These are phyloP conservation scores for pig (Sus scrofa) DNA, from an alignment of 2,113 vertebrate genomes.

Conservation along the genomic window DNA sequence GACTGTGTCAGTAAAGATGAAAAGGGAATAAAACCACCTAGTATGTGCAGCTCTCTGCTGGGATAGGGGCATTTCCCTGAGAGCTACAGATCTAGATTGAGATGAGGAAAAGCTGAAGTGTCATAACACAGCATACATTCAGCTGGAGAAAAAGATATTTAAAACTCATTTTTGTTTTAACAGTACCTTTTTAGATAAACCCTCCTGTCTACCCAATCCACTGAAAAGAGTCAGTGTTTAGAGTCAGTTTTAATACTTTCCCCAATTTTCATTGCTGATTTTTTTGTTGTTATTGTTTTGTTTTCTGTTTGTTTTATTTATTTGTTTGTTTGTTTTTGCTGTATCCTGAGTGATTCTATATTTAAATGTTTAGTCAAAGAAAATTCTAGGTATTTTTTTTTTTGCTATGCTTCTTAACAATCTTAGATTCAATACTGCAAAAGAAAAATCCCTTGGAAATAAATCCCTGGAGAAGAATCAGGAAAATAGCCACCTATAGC, in stretches of 20 bases:
- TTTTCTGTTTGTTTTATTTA: not conserved
- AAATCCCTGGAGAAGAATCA: conserved; percentile 50
- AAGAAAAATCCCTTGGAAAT: conserved; percentile 66
- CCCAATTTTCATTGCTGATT: not conserved
- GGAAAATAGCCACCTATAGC: not conserved
- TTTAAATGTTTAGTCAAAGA: conserved; percentile 47
- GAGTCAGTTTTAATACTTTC: conserved; percentile 13
- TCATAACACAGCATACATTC: not conserved
- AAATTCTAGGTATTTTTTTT: conserved; percentile 52
- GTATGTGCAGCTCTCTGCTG: not conserved
- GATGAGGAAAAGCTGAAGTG: not conserved
- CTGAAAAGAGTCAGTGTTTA: not conserved
- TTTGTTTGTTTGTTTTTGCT: not conserved
- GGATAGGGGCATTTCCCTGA: not conserved
- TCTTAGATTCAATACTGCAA: conserved; percentile 6
- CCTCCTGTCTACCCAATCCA: not conserved
- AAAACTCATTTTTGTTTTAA: conserved; percentile 41
- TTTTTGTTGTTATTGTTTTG: not conserved
- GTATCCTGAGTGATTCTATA: not conserved
- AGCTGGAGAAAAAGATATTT: not conserved
- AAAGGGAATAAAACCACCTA: not conserved
- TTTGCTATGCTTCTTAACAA: conserved; percentile 40
- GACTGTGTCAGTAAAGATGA: not conserved
- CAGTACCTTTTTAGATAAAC: not conserved
- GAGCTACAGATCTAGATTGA: not conserved